Evolutionary conservation across 53 echinoderm and acorn worm species (phyloP).

Genomic region (Luidia sarsii): DNA sequence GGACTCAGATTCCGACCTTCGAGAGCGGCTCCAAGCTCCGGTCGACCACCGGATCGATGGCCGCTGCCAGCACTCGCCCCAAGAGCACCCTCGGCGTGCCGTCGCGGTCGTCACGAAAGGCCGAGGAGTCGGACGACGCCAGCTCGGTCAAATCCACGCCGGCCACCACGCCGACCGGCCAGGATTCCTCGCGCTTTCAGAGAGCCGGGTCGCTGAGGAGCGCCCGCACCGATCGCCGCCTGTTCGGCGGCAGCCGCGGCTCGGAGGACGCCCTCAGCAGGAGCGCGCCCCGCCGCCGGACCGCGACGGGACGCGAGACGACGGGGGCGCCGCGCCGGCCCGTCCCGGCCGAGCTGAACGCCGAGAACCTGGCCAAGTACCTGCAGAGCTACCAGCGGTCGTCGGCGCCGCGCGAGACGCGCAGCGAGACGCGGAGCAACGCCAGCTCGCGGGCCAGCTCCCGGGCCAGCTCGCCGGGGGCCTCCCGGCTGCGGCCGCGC

Average conservation of each 20-base stretch:
- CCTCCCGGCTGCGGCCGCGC: conserved; percentile 76
- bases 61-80: neutral
- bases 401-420: conserved; percentile 27
- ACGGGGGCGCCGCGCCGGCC: conserved; percentile 53
- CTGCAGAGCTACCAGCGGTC: conserved; percentile 27
- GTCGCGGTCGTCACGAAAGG: neutral
- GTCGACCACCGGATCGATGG: conserved; percentile 2
- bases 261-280: conserved; percentile 21
- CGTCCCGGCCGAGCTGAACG: conserved; percentile 24
- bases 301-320: conserved; percentile 27
- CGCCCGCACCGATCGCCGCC: conserved; percentile 24
- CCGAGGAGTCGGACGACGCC: neutral
- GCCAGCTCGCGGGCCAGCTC: conserved; percentile 64
- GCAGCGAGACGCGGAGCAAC: conserved; percentile 40
- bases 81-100: neutral
- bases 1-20: conserved; percentile 27
- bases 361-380: conserved; percentile 42
- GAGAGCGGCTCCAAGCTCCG: conserved; percentile 36
- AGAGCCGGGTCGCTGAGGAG: conserved; percentile 24
- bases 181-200: conserved; percentile 6
- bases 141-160: neutral
- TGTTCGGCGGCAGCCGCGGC: conserved; percentile 5
- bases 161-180: neutral
- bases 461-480: conserved; percentile 54
- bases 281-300: conserved; percentile 21